Evolutionary conservation across 2,797 vertebrate species (phyloP), one percentile per base, ranked within the genome.

Genomic region (Anguilla pacifica): DNA sequence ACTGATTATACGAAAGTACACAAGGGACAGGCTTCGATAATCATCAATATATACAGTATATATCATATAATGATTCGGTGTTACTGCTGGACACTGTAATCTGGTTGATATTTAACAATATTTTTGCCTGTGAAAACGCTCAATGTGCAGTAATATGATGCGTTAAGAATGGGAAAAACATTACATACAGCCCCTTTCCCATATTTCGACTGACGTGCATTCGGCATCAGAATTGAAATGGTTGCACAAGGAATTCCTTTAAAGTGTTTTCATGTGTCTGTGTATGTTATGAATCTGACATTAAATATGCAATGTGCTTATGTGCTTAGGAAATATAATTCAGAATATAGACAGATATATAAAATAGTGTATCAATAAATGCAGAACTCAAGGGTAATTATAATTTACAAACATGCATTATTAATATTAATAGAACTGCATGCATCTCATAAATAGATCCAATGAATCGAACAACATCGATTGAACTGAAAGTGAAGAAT

Each of bases 1-100:
- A 4, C 70, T 61, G 59, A 15, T 67, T 17, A 87, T 53, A 81
- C 51, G 86, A 53, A 67, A 67, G 39, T 43, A 83, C 59, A 35
- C 39, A 31, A 43, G 46, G n/a, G 70, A 74, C 13, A 13, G 70
- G 70, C 70, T 39, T 35, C 28, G 4, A 35, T 72, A 72, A 72
- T 28, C 15, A 3, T 13, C 67, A 72, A 39, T 39, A 39, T 39
- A 2, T 39, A 39, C 39, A 57, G 55, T 17, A 57, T 57, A 39
- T 31, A n/a, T 39, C 70, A 67, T n/a, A 74, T 39, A 74, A 31
- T 39, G 25, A 31, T 11, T 4, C 0, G 17, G 70, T 39, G 13
- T 67, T 39, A 31, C 35, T 35, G 70, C 10, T 74, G 28, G 28
- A 39, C 31, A 35, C 3, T 35, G 2, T 74, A 74, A 39, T 35